Base-by-base conservation (phyloP, 2,797 vertebrate species). In the Crocidura indochinensis region DNA sequence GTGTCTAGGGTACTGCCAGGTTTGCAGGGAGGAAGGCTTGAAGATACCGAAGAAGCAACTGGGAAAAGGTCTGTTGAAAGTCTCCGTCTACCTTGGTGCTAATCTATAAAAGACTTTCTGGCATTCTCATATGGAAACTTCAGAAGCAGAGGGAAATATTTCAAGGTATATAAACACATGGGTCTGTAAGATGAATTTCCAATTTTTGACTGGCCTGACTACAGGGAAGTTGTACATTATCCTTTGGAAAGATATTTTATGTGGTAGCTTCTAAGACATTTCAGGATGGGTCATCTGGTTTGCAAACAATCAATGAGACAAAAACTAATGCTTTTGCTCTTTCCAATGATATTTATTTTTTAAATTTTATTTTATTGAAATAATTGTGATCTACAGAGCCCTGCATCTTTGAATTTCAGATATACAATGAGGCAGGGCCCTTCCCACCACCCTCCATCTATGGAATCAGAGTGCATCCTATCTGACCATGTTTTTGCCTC, bases 101-200 rank as follows among this genome's bases (percentile, higher is more conserved):
- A 97, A 97, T 97, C 97, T 97, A 95, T 96, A 96, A 94, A 90
- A 97, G 96, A 92, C 96, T 95, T 97, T 96, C 96, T 97, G 97
- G 98, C 97, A 97, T 95, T 92, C 95, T 86, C 75, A 83, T 90
- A 95, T 97, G 98, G 98, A 98, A 98, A 97, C 94, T 97, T 97
- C 91, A 92, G 97, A 95, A 97, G 97, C 97, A 97, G 97, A 97
- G 97, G 97, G 97, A 98, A 98, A 97, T 97, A 97, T 97, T 98
- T 98, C 96, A 96, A 97, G 97, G 97, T 91, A 77, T 96, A 96
- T 97, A 97, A 97, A 96, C 95, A 96, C 93, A 96, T 93, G 97
- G 96, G 96, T 95, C 95, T 96, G 96, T 94, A 96, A 97, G 94
- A 95, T 96, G 96, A 96, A 96, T 97, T 97, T 97, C 96, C 97